phyloP scores from a whole-genome alignment of 2,888 invertebrate genomes.

The Chymomyza fuscimana region DNA sequence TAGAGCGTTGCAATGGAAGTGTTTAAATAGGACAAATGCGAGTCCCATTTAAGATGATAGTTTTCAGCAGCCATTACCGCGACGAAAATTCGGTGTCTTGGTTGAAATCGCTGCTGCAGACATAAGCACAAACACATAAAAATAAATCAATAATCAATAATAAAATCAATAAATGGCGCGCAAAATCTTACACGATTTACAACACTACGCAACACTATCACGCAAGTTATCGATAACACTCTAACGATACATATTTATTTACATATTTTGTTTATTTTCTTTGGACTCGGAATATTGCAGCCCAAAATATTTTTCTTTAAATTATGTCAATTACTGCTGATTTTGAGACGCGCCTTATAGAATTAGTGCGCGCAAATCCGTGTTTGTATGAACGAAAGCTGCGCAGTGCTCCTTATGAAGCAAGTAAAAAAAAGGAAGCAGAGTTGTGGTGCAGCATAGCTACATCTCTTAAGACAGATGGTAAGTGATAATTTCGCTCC shows the following conservation, averaged over 20 bases:
- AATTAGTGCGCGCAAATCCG: conserved; percentile 69
- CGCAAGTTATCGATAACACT: not conserved
- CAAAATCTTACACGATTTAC: conserved; percentile 6
- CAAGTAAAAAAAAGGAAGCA: conserved; percentile 54
- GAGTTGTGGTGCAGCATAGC: conserved; percentile 74
- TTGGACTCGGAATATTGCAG: not conserved
- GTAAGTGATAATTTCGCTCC: conserved; percentile 44
- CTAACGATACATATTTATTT: not conserved
- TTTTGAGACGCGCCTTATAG: conserved; percentile 64
- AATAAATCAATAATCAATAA: conserved; percentile 59
- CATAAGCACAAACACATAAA: conserved; percentile 27
- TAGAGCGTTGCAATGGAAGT: conserved; percentile 88
- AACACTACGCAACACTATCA: conserved; percentile 21
- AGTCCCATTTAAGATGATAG: conserved; percentile 94
- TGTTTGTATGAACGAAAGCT: conserved; percentile 58
- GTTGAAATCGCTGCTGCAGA: conserved; percentile 4
- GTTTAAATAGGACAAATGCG: conserved; percentile 90
- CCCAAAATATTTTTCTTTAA: not conserved
- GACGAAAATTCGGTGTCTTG: conserved; percentile 26
- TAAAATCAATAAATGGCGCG: conserved; percentile 52
- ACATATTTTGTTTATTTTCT: not conserved
- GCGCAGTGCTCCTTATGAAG: conserved; percentile 63
- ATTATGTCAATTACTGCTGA: conserved; percentile 13
- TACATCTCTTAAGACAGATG: conserved; percentile 61
- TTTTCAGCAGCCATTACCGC: conserved; percentile 83